These are phyloP conservation scores for Microplitis deprimator DNA, from an alignment of 2,888 invertebrate genomes.

Conservation along the genomic window DNA sequence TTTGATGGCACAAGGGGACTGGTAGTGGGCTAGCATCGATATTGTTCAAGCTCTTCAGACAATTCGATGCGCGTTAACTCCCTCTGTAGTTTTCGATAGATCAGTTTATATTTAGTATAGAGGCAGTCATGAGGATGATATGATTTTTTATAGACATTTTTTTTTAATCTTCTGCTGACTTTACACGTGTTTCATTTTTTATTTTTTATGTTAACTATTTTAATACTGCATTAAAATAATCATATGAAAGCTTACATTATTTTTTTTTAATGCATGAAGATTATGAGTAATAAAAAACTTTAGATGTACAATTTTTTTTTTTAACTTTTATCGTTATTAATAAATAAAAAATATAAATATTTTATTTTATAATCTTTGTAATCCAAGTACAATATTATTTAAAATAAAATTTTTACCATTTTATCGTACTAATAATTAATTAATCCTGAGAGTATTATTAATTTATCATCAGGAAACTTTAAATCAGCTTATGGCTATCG, in stretches of 20 bases:
- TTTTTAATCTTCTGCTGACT: not conserved
- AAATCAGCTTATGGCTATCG: not conserved
- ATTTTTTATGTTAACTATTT: not conserved
- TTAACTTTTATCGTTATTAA: not conserved
- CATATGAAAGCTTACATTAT: too few relatives aligned
- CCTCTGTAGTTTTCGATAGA: conserved; percentile 12
- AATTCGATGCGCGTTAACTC: conserved; percentile 67
- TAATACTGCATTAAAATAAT: not conserved
- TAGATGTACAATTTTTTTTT: not conserved
- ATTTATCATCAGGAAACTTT: not conserved
- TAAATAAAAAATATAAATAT: not conserved
- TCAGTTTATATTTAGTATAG: conserved; percentile 1
- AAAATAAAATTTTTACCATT: too few relatives aligned
- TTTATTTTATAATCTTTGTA: not conserved
- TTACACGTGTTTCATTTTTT: not conserved
- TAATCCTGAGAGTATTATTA: not conserved
- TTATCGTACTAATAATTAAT: not conserved
- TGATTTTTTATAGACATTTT: conserved; percentile 30
- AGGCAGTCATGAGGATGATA: conserved; percentile 42
- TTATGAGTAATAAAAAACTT: too few relatives aligned
- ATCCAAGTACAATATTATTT: too few relatives aligned
- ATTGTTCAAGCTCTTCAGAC: conserved; percentile 63
- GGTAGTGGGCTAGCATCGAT: conserved; percentile 47
- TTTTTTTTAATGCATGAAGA: too few relatives aligned
- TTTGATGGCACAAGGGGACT: conserved; percentile 60